Base-by-base conservation (phyloP, 2,797 vertebrate species). In the Mormyrops attenuatus region DNA sequence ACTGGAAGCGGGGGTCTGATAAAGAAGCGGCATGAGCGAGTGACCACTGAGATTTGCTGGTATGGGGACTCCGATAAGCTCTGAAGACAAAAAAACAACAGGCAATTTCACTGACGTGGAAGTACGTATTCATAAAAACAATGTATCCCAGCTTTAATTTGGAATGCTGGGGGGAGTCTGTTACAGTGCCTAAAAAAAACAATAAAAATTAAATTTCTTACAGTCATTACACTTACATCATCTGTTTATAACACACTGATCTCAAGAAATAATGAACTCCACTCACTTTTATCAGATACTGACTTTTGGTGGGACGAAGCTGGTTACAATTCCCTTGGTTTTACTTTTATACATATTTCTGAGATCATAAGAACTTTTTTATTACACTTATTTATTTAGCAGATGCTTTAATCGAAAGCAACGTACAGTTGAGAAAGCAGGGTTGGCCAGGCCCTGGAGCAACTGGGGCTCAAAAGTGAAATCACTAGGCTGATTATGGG, bases 11-110 rank as follows among this genome's bases (percentile, higher is more conserved):
- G 77, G 85, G 6, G 89, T 80, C 86, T 93, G 93, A 89, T 85
- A 91, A 3, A 96, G 88, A 88, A 98, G 92, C 0, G 97, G 96
- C 87, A 97, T 89, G 53, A 99, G 95, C n/a, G 98, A 98, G 91
- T 96, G 93, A 1, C 98, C 98, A 93, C 98, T 99, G 88, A 97
- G 92, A 89, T 95, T 95, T 66, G 92, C 94, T 1, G 92, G 92
- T 63, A 91, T 57, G 89, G 96, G 90, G 93, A 98, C 92, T 92
- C 94, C 93, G 91, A 97, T 97, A 91, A 98, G 94, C 88, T 97
- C 98, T 99, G 92, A 57, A 92, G 15, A 94, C 86, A 88, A 22
- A 73, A 73, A 22, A n/a, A 89, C 3, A 89, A 22, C 11, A 73
- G 5, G 63, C 52, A 5, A 49, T 8, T 22, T 85, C 3, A 85